Conservation (phyloP, 2,113 vertebrate genomes). For the Cygnus atratus region DNA sequence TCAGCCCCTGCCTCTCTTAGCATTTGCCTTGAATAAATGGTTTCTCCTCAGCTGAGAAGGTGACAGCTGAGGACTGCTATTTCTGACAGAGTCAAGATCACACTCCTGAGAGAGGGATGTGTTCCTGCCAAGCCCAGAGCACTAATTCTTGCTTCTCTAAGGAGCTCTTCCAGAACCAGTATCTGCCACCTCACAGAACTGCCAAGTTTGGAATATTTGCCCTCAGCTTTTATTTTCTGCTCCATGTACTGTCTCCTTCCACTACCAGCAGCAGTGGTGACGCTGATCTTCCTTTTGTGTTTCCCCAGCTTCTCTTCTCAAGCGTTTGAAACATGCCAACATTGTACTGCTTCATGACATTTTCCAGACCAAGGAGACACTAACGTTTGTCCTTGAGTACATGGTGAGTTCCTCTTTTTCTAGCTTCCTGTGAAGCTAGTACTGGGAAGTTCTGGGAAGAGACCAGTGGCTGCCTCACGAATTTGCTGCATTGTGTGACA, state of each 20-base stretch:
- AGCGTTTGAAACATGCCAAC: slow-evolving; percentile 89
- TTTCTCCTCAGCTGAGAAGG: neutral
- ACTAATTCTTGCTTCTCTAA: neutral
- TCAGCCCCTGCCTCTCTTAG: neutral
- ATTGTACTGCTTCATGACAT: slow-evolving; percentile 91
- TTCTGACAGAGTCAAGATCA: neutral
- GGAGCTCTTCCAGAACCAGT: neutral
- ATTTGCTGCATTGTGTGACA: slow-evolving; percentile 55
- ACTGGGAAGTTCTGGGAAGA: neutral
- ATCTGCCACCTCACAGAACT: neutral
- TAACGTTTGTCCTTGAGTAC: slow-evolving; percentile 93
- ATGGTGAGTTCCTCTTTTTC: slow-evolving; percentile 80
- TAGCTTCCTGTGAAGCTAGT: slow-evolving; percentile 21
- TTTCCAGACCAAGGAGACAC: slow-evolving; percentile 86
- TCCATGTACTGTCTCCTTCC: neutral
- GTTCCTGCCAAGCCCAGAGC: neutral
- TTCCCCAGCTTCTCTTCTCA: slow-evolving; percentile 86
- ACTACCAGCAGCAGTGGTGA: neutral
- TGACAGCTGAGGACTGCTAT: neutral
- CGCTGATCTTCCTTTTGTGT: slow-evolving; percentile 27
- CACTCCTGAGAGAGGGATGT: neutral
- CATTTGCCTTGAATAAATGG: neutral
- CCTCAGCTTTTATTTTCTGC: neutral
- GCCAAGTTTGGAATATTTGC: neutral
- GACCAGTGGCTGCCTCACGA: slow-evolving; percentile 8